Conservation (phyloP, 2,113 vertebrate species). For the Bostrychus sinensis region DNA sequence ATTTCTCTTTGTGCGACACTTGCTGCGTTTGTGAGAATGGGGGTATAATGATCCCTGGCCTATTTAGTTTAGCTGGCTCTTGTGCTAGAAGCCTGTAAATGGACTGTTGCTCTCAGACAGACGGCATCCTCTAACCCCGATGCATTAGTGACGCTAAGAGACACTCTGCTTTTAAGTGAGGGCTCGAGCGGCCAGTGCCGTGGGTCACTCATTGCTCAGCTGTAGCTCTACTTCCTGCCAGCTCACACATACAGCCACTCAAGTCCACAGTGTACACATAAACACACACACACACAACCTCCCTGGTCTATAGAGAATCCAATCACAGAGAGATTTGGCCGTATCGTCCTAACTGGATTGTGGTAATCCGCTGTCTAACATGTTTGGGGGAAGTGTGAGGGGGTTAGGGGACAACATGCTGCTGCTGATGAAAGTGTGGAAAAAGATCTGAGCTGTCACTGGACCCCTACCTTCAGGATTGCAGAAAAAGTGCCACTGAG, state of each 20-base stretch:
- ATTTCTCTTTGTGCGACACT: constrained; percentile 37
- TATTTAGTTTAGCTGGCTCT: constrained; percentile 55
- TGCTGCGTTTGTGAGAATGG: constrained; percentile 52
- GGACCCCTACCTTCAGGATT: constrained; percentile 61
- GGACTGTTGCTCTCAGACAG: constrained; percentile 58
- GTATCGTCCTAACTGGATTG: constrained; percentile 79
- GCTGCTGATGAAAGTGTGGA: constrained; percentile 67
- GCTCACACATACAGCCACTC: constrained; percentile 19
- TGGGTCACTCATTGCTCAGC: constrained; percentile 61
- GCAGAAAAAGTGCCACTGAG: constrained; percentile 45
- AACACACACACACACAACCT: constrained; percentile 35
- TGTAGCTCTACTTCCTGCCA: constrained; percentile 44
- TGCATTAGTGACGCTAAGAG: constrained; percentile 66
- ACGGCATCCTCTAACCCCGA: constrained; percentile 61
- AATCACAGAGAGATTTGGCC: constrained; percentile 76
- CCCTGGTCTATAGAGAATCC: constrained; percentile 64
- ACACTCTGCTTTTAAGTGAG: constrained; percentile 69
- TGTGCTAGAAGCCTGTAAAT: constrained; percentile 59
- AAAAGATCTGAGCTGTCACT: constrained; percentile 60
- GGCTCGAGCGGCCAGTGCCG: constrained; percentile 45
- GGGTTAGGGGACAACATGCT: constrained; percentile 70
- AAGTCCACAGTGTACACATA: constrained; percentile 16
- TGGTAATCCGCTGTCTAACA: constrained; percentile 76
- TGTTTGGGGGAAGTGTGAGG: constrained; percentile 74
- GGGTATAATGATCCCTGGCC: constrained; percentile 53